phyloP scores from a whole-genome alignment of 1,140 invertebrate genomes.

The Trialeurodes vaporariorum region DNA sequence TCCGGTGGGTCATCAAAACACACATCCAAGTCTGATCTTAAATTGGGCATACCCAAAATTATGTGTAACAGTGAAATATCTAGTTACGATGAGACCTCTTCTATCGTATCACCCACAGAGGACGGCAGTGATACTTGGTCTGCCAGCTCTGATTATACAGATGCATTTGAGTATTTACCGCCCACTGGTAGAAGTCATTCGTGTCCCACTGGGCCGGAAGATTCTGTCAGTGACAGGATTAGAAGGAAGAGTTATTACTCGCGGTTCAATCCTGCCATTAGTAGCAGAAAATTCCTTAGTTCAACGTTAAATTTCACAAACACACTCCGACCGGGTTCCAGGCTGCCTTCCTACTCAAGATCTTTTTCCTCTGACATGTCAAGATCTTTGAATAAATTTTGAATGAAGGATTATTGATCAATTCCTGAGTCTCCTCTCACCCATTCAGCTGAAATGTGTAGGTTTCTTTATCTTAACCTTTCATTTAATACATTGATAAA shows the following conservation, averaged over 20 bases:
- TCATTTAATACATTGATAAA: too few relatives aligned
- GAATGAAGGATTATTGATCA: neutral
- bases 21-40: neutral
- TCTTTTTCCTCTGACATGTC: neutral
- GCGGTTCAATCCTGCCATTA: neutral
- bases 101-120: neutral
- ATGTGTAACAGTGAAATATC: neutral
- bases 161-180: neutral
- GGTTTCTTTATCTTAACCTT: too few relatives aligned
- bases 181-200: neutral
- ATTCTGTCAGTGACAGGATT: constrained; percentile 73
- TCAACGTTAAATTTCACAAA: neutral
- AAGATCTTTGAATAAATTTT: neutral
- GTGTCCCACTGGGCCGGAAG: constrained; percentile 32
- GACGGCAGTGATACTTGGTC: neutral
- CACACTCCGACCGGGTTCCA: neutral
- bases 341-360: neutral
- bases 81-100: neutral
- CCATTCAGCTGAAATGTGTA: too few relatives aligned
- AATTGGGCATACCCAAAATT: neutral
- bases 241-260: constrained; percentile 72
- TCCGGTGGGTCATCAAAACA: neutral
- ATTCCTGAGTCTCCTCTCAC: too few relatives aligned
- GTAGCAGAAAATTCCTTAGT: neutral
- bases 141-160: neutral